Percentiles rank a stretch among this genome's conserved stretches.
phyloP scores from a whole-genome alignment of 2,113 vertebrate species.

The Dascyllus trimaculatus region DNA sequence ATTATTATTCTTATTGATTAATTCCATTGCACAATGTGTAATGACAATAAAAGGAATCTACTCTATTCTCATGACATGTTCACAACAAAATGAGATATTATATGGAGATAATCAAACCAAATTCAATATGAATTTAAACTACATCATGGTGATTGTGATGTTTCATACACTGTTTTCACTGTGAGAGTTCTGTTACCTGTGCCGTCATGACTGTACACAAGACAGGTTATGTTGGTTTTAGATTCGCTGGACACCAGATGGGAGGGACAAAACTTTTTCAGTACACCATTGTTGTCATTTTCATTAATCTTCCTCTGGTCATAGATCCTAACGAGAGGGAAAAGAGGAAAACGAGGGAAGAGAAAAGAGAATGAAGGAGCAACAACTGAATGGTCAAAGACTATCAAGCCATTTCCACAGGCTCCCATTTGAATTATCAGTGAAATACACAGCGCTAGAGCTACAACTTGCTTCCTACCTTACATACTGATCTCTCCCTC shows the following conservation, averaged over 20 bases:
- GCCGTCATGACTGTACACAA: slow-evolving; percentile 97
- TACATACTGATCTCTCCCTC: slow-evolving; percentile 94
- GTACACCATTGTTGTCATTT: slow-evolving; percentile 94
- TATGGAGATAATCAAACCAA: background rate
- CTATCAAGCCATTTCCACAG: background rate
- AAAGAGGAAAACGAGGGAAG: background rate
- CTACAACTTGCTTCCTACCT: slow-evolving; percentile 82
- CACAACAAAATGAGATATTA: background rate
- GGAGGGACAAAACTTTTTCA: slow-evolving; percentile 97
- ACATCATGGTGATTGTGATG: too few species aligned
- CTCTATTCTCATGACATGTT: too few species aligned
- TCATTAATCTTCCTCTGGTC: slow-evolving; percentile 97
- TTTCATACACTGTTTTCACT: too few species aligned
- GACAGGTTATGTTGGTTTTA: slow-evolving; percentile 97
- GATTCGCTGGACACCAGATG: slow-evolving; percentile 96
- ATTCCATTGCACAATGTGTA: too few species aligned
- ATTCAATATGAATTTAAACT: too few species aligned
- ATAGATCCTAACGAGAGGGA: slow-evolving; percentile 88
- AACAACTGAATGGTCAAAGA: background rate
- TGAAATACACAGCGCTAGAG: background rate
- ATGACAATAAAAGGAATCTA: too few species aligned
- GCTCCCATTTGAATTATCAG: background rate
- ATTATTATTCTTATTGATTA: background rate
- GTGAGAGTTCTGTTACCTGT: slow-evolving; percentile 82
- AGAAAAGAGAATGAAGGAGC: background rate